Evolutionary conservation across 2,888 invertebrate species (phyloP), one percentile per base, ranked within the genome.

Genomic region (Drosophila mimica): DNA sequence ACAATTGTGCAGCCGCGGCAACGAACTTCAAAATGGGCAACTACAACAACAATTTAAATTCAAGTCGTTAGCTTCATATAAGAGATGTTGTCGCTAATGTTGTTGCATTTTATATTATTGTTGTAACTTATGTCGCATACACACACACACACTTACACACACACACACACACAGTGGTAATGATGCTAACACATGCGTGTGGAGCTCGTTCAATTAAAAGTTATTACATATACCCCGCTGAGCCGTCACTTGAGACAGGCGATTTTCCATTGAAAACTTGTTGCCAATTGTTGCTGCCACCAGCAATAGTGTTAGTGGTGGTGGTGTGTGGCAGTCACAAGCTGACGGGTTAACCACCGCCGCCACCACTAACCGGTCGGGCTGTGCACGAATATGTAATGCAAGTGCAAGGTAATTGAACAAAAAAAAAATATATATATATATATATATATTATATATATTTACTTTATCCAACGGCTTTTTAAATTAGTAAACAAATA

Each of bases 341-440:
- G 9, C 60, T 28, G 53, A 30, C 83, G 67, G 84, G 84, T 84
- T 89, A 83, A 86, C 81, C 88, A 83, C 83, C 88, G 81, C 54
- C 77, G 43, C 56, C 53, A 71, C 53, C 69, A 66, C 54, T 30
- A 84, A 84, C 89, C 89, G 84, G 84, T 89, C 64, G 66, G 56
- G 51, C 64, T 34, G 40, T 59, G 64, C 71, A 70, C 54, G 70
- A 74, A 80, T 54, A 75, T 70, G 62, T 69, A 77, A 73, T 73
- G 85, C 91, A 91, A 91, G 91, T 88, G 88, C 91, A 91, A 91
- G 91, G 91, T 84, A 89, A 91, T 90, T 83, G 83, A 59, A 78
- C 79, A 74, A 51, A 56, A 17, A 67, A 46, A 59, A 36, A 58
- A 40, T 17, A 31, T 33, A 33, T 20, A 46, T 25, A 36, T 25